Base-by-base conservation (phyloP, 2,113 vertebrate genomes). In the Capra hircus region DNA sequence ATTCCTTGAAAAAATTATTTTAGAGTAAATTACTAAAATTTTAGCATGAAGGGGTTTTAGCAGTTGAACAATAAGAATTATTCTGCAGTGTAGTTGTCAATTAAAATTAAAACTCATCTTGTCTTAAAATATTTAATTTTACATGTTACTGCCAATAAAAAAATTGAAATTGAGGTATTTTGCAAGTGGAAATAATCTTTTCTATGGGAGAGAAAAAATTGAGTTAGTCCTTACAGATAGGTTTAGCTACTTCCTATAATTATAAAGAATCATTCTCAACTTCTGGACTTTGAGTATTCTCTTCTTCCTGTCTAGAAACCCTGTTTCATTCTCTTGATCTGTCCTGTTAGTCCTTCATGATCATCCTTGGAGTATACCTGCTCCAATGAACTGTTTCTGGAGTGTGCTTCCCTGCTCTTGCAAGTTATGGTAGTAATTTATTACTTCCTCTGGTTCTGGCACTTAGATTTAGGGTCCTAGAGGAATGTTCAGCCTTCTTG, bases 91-190 rank as follows among this genome's bases (percentile, higher is more conserved):
- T 77, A 82, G n/a, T 40, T 88, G 17, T 85, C 33, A 97, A 77
- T 90, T 52, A 91, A 90, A 90, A 64, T 84, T 4, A 90, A 57
- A 95, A 4, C 19, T 93, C 6, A 83, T 86, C 14, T 96, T 45
- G 3, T 94, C 28, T 92, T 94, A 82, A 88, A 87, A 92, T 94
- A 87, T 80, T 92, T 80, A 92, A 88, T 90, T 78, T 60, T 11
- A 55, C 7, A 67, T 50, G 14, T 19, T 48, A 74, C 80, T 87
- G 71, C 36, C 25, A 87, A 87, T 3, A 52, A 82, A 87, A 90
- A 43, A 36, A 4, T 80, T 43, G 80, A 30, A 96, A 55, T 15
- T 40, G 25, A 93, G 74, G 21, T 71, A 82, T 81, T 92, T 89
- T 87, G 9, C 30, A 83, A 96, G n/a, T 71, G 87, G 48, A 90